These are phyloP conservation scores for Malurus melanocephalus DNA, from an alignment of 2,113 vertebrate genomes.

Conservation along the genomic window DNA sequence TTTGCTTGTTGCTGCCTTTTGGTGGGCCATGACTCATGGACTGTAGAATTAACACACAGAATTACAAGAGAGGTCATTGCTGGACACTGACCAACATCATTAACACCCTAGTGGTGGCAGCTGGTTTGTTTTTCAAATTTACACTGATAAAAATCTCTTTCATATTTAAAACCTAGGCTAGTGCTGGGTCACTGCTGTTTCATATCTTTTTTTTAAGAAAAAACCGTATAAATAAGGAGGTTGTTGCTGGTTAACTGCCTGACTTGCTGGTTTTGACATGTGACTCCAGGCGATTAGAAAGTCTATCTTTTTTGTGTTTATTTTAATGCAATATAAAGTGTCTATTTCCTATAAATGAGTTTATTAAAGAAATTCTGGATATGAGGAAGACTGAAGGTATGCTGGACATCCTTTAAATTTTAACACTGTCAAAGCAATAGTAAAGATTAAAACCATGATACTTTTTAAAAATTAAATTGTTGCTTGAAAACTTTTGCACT, in stretches of 20 bases:
- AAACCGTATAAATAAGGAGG: conserved; percentile 52
- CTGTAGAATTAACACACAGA: conserved; percentile 7
- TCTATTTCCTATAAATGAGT: conserved; percentile 11
- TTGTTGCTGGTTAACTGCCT: conserved; percentile 70
- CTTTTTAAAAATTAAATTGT: conserved; percentile 49
- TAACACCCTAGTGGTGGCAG: conserved; percentile 65
- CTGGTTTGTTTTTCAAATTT: conserved; percentile 48
- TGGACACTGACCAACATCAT: conserved; percentile 62
- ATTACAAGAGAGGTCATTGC: conserved; percentile 59
- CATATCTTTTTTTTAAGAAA: conserved; percentile 58
- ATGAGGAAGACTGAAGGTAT: conserved; percentile 57
- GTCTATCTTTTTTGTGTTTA: conserved; percentile 22
- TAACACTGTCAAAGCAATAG: conserved; percentile 38
- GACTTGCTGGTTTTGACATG: conserved; percentile 45
- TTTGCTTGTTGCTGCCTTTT: conserved; percentile 39
- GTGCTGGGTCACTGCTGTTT: conserved; percentile 73
- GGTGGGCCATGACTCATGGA: conserved; percentile 40
- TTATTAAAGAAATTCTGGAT: conserved; percentile 1
- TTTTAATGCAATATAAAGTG: conserved; percentile 26
- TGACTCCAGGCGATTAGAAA: conserved; percentile 6
- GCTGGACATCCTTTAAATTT: conserved; percentile 68
- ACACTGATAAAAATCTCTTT: conserved; percentile 54
- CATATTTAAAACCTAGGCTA: conserved; percentile 69
- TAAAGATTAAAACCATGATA: conserved; percentile 24
- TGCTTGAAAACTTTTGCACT: neutral